Evolutionary conservation across 1,140 invertebrate species (phyloP).

Genomic region (Anastrepha obliqua): DNA sequence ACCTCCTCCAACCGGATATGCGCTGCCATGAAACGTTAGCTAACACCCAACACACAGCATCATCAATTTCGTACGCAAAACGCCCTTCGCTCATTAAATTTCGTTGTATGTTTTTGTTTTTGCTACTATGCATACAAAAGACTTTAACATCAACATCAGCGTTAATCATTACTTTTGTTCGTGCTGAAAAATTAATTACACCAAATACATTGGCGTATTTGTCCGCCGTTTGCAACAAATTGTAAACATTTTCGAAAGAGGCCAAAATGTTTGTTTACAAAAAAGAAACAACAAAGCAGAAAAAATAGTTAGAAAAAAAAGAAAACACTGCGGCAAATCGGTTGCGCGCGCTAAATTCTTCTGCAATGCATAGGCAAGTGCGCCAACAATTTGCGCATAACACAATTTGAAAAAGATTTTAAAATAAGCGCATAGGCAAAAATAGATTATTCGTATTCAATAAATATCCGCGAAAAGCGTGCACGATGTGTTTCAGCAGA

Average conservation of each 20-base stretch:
- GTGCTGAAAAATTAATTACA: slow-evolving; percentile 32
- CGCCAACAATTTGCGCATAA: neutral
- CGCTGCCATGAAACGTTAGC: no score
- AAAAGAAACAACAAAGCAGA: neutral
- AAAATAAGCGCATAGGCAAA: slow-evolving; percentile 6
- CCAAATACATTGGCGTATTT: neutral
- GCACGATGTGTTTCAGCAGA: neutral
- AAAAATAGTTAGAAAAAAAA: neutral
- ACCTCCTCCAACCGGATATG: no score
- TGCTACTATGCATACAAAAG: neutral
- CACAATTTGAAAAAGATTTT: neutral
- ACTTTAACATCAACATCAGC: neutral
- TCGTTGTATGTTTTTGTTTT: neutral
- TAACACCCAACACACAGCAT: no score
- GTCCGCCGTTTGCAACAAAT: slow-evolving; percentile 8
- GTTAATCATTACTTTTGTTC: neutral
- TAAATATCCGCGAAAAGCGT: neutral
- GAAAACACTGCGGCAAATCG: neutral
- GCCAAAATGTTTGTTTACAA: slow-evolving; percentile 36
- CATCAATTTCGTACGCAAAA: no score
- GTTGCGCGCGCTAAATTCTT: neutral
- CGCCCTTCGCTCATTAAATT: no score
- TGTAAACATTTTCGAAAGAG: slow-evolving; percentile 26
- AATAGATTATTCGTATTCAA: neutral
- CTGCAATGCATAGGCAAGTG: neutral